Evolutionary conservation across 2,797 vertebrate genomes (phyloP).

Genomic region (Prunella strophiata): DNA sequence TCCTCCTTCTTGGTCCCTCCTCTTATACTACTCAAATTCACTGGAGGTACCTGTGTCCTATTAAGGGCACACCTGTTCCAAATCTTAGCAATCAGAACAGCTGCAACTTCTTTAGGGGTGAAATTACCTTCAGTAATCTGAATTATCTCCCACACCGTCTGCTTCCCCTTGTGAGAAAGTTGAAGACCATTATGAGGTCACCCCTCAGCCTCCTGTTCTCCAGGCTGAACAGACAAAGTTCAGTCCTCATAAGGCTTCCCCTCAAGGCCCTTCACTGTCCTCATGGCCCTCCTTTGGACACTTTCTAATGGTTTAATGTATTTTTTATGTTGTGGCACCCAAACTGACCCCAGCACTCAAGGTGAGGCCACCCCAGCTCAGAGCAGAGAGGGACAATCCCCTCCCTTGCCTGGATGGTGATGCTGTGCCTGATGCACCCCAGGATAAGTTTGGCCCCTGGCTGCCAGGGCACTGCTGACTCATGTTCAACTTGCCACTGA

Average conservation of each 20-base stretch:
- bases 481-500: fast-evolving
- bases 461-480: neutral
- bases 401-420: fast-evolving
- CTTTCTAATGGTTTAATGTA: neutral
- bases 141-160: neutral
- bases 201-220: neutral
- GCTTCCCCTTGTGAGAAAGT: neutral
- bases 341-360: fast-evolving
- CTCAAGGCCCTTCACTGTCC: neutral
- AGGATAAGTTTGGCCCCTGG: fast-evolving
- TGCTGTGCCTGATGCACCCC: neutral
- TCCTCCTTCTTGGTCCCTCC: too few species aligned
- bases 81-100: too few species aligned
- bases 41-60: too few species aligned
- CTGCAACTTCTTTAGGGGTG: too few species aligned
- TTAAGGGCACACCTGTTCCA: too few species aligned
- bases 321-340: neutral
- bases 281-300: neutral
- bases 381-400: neutral
- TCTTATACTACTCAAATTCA: too few species aligned
- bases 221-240: neutral
- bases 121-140: too few species aligned
- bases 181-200: neutral
- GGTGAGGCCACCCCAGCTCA: fast-evolving
- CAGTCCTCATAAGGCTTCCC: neutral